Evolutionary conservation across 2,113 vertebrate species (phyloP).

Genomic region (Eonycteris spelaea): DNA sequence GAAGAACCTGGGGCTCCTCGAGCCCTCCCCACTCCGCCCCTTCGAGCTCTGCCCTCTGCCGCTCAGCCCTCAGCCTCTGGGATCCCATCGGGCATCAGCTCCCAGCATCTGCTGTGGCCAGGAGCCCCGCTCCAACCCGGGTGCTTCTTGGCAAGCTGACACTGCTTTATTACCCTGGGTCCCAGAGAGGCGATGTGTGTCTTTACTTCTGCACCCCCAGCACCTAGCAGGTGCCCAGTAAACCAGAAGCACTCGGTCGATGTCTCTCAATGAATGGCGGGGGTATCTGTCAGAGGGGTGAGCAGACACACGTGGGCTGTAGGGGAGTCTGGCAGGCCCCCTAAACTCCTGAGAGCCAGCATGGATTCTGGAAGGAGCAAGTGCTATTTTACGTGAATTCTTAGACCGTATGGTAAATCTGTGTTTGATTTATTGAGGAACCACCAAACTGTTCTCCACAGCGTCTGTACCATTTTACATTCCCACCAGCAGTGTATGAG

Average conservation of each 20-base stretch:
- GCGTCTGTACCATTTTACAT: fast-evolving
- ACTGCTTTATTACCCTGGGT: neutral
- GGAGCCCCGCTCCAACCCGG: neutral
- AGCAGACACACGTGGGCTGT: neutral
- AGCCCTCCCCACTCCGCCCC: neutral
- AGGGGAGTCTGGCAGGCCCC: neutral
- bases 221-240: neutral
- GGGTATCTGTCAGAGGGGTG: neutral
- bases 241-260: neutral
- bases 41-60: too few relatives aligned
- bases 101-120: fast-evolving
- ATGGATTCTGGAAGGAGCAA: neutral
- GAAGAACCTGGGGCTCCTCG: too few relatives aligned
- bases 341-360: neutral
- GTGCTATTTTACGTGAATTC: fast-evolving
- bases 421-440: neutral
- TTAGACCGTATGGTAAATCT: neutral
- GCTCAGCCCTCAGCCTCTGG: fast-evolving
- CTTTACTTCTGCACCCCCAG: fast-evolving
- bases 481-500: fast-evolving
- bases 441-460: neutral
- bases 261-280: neutral
- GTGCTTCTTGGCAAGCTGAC: neutral
- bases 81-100: fast-evolving
- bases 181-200: fast-evolving